phyloP scores from a whole-genome alignment of 1,140 invertebrate species.

The Bombus superbus region DNA sequence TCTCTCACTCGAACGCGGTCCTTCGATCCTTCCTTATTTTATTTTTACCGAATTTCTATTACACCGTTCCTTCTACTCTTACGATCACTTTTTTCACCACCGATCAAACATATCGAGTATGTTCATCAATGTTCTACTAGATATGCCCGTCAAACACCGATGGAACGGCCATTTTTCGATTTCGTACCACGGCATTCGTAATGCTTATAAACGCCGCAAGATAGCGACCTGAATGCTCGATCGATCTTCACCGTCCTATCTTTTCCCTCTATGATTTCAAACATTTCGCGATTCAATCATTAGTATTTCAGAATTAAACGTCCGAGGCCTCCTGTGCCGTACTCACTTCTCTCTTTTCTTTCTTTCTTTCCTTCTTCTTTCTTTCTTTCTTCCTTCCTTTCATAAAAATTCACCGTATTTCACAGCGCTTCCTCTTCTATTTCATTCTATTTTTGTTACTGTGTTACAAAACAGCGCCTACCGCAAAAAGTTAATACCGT shows the following conservation, averaged over 20 bases:
- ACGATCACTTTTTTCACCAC: background rate
- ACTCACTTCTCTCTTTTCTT: background rate
- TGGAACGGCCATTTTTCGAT: conserved; percentile 70
- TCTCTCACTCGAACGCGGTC: background rate
- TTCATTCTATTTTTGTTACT: background rate
- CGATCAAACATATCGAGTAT: background rate
- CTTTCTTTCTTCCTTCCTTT: background rate
- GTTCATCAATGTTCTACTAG: conserved; percentile 39
- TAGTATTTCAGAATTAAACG: background rate
- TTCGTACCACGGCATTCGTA: conserved; percentile 48
- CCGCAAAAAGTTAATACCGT: background rate
- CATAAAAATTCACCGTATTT: background rate
- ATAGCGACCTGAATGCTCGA: conserved; percentile 57
- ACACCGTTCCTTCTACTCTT: conserved; percentile 13
- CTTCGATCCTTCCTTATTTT: background rate
- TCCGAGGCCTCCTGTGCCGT: too few relatives aligned
- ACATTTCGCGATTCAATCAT: conserved; percentile 28
- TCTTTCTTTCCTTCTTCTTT: too few relatives aligned
- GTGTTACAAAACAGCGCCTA: background rate
- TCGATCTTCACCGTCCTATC: conserved; percentile 54
- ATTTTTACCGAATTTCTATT: conserved; percentile 37
- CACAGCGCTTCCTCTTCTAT: background rate
- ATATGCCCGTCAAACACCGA: conserved; percentile 64
- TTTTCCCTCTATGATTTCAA: conserved; percentile 36
- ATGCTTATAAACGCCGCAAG: conserved; percentile 57